These are phyloP conservation scores for Apogon talboti DNA, from an alignment of 2,797 vertebrate genomes.

Conservation along the genomic window DNA sequence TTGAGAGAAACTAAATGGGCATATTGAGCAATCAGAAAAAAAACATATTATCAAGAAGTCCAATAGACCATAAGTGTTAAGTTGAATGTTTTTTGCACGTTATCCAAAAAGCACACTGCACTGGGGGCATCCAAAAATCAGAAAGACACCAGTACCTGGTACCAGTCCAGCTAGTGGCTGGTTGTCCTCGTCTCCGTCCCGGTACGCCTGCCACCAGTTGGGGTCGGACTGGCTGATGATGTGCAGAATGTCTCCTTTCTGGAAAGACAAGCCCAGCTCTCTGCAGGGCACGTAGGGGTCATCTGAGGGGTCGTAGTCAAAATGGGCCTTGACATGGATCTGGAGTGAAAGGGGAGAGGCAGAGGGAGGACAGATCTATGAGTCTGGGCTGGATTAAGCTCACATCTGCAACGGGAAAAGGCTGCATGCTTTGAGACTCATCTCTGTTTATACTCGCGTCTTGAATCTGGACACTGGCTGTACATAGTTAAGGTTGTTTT, in stretches of 20 bases:
- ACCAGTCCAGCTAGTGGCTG: slow-evolving; percentile 95
- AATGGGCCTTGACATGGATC: slow-evolving; percentile 96
- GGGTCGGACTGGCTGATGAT: slow-evolving; percentile 98
- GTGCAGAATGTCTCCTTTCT: slow-evolving; percentile 98
- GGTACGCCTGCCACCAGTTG: slow-evolving; percentile 99
- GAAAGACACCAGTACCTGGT: slow-evolving; percentile 85
- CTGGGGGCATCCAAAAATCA: neutral
- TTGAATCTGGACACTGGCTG: too few relatives aligned
- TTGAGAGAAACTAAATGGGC: neutral
- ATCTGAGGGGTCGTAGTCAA: slow-evolving; percentile 97
- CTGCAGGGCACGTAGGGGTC: slow-evolving; percentile 97
- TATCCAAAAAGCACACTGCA: neutral
- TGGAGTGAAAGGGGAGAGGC: slow-evolving; percentile 52
- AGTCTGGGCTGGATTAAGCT: neutral
- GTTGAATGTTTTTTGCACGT: neutral
- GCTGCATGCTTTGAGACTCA: neutral
- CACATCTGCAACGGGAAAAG: neutral
- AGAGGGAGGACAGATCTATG: neutral
- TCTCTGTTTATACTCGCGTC: too few relatives aligned
- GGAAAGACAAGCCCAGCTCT: slow-evolving; percentile 95
- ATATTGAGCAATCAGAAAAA: neutral
- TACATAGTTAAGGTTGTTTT: too few relatives aligned
- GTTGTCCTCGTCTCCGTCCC: slow-evolving; percentile 97
- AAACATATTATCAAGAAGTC: neutral
- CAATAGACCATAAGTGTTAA: neutral